phyloP scores from a whole-genome alignment of 2,113 vertebrate species.

The Nesospiza acunhae region DNA sequence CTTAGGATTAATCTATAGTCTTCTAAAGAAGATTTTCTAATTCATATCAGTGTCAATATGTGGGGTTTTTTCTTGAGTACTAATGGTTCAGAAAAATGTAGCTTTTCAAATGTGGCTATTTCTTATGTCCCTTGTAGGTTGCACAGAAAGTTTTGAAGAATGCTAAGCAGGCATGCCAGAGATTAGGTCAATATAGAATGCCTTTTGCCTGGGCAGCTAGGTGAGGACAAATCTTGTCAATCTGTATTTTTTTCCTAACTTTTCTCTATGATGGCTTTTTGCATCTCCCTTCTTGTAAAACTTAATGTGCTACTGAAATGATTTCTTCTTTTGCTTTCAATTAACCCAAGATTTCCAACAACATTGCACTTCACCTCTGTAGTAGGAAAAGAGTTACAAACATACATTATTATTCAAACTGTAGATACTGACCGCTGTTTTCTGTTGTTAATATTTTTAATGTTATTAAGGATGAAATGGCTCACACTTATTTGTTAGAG shows the following conservation, averaged over 20 bases:
- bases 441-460: not conserved
- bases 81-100: not conserved
- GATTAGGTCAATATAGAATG: conserved; percentile 95
- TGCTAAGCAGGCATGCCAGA: conserved; percentile 91
- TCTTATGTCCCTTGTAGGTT: conserved; percentile 76
- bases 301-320: not conserved
- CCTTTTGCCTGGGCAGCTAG: conserved; percentile 98
- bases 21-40: not conserved
- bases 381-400: not conserved
- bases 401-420: not conserved
- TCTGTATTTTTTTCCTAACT: not conserved
- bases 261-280: not conserved
- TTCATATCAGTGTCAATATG: not conserved
- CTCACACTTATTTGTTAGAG: not conserved
- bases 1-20: not conserved
- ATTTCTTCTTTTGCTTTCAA: not conserved
- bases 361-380: not conserved
- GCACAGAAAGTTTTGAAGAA: conserved; percentile 98
- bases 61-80: not conserved
- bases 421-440: not conserved
- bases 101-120: not conserved
- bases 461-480: not conserved
- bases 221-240: conserved; percentile 67
- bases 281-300: not conserved
- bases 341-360: not conserved